A percentile compares a stretch with the other conserved stretches of the same genome.
These are phyloP conservation scores for Neofelis nebulosa DNA, from an alignment of 2,113 vertebrate genomes.

Conservation along the genomic window DNA sequence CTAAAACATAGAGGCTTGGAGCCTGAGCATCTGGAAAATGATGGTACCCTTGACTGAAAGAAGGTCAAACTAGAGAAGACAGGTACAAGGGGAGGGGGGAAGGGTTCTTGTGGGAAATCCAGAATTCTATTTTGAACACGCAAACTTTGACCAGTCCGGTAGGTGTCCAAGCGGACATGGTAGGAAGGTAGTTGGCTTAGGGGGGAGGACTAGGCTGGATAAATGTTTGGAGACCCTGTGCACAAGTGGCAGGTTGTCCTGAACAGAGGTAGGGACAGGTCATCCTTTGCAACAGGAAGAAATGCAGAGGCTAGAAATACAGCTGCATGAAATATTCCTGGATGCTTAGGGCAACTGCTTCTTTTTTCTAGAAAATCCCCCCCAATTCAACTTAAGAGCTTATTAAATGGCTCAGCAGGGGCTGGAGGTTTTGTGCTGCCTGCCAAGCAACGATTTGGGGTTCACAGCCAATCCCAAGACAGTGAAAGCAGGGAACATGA, in stretches of 20 bases:
- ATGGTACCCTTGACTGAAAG: neutral
- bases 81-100: neutral
- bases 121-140: neutral
- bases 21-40: neutral
- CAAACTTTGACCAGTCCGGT: neutral
- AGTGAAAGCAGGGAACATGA: neutral
- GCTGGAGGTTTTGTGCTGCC: neutral
- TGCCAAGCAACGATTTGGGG: neutral
- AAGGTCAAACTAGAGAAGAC: neutral
- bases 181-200: neutral
- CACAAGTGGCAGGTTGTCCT: neutral
- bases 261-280: neutral
- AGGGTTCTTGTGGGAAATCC: neutral
- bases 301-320: neutral
- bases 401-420: neutral
- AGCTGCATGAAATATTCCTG: neutral
- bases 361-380: neutral
- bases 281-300: neutral
- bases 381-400: slow-evolving; percentile 10
- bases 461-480: neutral
- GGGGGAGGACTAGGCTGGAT: neutral
- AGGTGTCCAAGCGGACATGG: neutral
- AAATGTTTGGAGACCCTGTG: neutral
- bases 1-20: neutral
- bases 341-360: neutral